Evolutionary conservation across 2,113 vertebrate genomes (phyloP), one percentile per base, ranked within the genome.

Genomic region (Pachycephala philippinensis): DNA sequence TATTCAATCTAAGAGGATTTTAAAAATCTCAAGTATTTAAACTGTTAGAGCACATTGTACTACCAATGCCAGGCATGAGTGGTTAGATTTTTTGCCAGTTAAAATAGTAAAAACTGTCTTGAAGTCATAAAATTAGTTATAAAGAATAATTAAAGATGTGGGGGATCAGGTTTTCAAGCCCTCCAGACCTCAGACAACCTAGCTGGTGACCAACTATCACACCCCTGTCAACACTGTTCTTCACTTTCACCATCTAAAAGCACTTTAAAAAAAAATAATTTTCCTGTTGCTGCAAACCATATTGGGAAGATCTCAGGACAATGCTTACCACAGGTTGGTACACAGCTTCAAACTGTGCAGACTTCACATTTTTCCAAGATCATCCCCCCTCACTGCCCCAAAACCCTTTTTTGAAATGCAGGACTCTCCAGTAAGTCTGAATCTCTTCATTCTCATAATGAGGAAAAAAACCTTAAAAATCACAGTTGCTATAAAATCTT

Each of bases 1-100:
- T 90, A 94, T 52, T 93, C 76, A 69, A 63, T 86, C 71, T 95
- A 96, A 97, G 96, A 20, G 2, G 92, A 90, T 94, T 94, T 96
- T 95, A 6, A 17, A 93, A 88, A 86, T 78, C 44, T 78, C 21
- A 86, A 75, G 68, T 75, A 90, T 89, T 96, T 93, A 81, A 68
- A 89, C 50, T 87, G 49, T 79, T 89, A 84, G 56, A 9, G 2
- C 22, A 59, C 65, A 68, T 50, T 80, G 88, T 84, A n/a, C 45
- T 81, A 63, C 37, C 60, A 76, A 57, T 30, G 35, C 35, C 44
- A 95, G 35, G 35, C 49, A 64, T 37, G 31, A 93, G 20, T 15
- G 21, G 13, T 24, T 52, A 31, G 37, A 19, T 5, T 45, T 56
- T 83, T 50, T 65, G 13, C 0, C 0, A 85, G 31, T 40, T 90